A percentile compares a stretch with the other conserved stretches of the same genome.
Conservation (phyloP, 1,140 invertebrate genomes). For the Solenopsis fugax region DNA sequence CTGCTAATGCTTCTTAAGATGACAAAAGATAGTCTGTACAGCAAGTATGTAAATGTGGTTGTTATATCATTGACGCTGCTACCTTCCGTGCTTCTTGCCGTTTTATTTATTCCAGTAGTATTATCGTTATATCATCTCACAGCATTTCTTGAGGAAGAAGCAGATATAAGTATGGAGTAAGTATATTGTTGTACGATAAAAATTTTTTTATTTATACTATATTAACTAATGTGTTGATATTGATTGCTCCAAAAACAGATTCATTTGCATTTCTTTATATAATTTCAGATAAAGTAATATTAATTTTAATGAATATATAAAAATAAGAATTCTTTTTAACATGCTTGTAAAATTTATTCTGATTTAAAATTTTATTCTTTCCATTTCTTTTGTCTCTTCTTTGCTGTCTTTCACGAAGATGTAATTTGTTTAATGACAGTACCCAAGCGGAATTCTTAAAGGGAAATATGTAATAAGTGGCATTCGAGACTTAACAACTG, state of each 20-base stretch:
- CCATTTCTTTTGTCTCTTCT: not conserved
- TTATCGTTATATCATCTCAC: constrained; percentile 83
- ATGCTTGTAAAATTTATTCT: not conserved
- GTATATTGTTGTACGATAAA: constrained; percentile 21
- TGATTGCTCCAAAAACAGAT: not conserved
- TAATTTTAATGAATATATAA: not conserved
- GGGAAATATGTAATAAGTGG: constrained; percentile 91
- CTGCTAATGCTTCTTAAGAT: constrained; percentile 66
- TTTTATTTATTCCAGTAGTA: constrained; percentile 80
- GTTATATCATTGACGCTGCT: constrained; percentile 80
- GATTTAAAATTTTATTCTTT: not conserved
- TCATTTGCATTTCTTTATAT: not conserved
- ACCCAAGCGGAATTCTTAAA: constrained; percentile 90
- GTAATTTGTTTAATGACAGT: constrained; percentile 87
- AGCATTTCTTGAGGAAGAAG: constrained; percentile 80
- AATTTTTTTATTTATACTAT: not conserved
- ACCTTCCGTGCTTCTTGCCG: constrained; percentile 81
- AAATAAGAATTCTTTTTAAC: not conserved
- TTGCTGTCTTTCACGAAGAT: constrained; percentile 10
- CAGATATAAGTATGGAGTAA: constrained; percentile 41
- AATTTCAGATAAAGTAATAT: not conserved
- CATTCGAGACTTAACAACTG: constrained; percentile 96
- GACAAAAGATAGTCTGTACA: constrained; percentile 72
- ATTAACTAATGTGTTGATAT: not conserved
- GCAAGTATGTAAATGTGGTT: constrained; percentile 75